Evolutionary conservation across 2,888 invertebrate species (phyloP), one percentile per base, ranked within the genome.

Genomic region (Scaptomyza parva): DNA sequence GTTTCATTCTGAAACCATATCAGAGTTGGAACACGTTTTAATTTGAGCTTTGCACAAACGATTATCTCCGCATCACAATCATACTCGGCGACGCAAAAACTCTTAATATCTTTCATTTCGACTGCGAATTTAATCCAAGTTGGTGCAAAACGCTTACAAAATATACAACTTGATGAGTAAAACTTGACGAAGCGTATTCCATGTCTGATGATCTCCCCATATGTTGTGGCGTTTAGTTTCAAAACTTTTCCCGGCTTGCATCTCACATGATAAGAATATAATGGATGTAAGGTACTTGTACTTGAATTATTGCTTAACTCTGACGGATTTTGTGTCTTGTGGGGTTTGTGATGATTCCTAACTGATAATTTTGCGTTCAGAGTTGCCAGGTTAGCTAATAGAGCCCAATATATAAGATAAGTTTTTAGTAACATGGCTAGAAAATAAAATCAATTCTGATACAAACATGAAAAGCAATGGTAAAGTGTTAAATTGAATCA

Each of bases 161-260:
- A 8, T 0, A 2, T 2, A 11, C 72, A 68, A 0, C 0, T 18
- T 2, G 18, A n/a, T 0, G n/a, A 17, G 14, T 9, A 63, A 17
- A 68, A 64, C 11, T 64, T 54, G 0, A 68, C 17, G 0, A 64
- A 55, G 35, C 5, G 64, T 3, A 0, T 28, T 2, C 68, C 68
- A 3, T 8, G 12, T 0, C 20, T 9, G 17, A 55, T 4, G 0
- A 18, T 11, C 0, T 8, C 1, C 2, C 4, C 2, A 6, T 24
- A 54, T 0, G 8, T n/a, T 0, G 5, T 4, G 0, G 33, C 0
- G 0, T 4, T 11, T 5, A 67, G 7, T 0, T 5, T 5, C 0
- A 33, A 37, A 1, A 37, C 37, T 9, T 1, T 1, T 3, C 37
- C 37, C 17, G 17, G 3, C 17, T 1, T 9, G 37, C 37, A 37